Conservation (phyloP, 2,113 vertebrate species). For the Lophura nycthemera region DNA sequence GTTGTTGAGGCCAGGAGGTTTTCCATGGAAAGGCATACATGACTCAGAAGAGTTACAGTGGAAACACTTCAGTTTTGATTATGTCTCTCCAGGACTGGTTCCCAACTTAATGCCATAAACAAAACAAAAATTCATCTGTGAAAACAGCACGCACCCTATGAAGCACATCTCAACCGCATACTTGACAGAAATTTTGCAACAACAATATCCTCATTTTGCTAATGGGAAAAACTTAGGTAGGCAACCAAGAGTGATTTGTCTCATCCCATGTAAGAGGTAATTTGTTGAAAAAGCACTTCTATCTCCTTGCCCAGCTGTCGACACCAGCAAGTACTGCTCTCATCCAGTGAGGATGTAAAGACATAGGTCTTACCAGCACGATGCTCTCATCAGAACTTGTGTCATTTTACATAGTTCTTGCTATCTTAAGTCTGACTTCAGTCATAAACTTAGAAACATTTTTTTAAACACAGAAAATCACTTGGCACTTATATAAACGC, state of each 20-base stretch:
- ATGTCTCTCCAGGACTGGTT: not conserved
- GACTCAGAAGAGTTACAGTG: not conserved
- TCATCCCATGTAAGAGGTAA: not conserved
- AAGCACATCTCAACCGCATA: not conserved
- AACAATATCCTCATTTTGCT: not conserved
- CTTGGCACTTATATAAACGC: not conserved
- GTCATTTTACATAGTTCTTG: not conserved
- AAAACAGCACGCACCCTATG: not conserved
- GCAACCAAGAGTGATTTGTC: not conserved
- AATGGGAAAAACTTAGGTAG: not conserved
- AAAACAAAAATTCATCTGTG: not conserved
- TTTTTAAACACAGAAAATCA: slow-evolving; percentile 25
- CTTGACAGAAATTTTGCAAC: not conserved
- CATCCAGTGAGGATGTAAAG: not conserved
- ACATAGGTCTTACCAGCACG: not conserved
- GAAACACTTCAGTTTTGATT: not conserved
- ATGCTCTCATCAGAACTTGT: not conserved
- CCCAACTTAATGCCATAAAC: not conserved
- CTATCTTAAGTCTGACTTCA: not conserved
- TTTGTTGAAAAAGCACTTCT: rapidly evolving
- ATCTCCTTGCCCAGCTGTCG: not conserved
- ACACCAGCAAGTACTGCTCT: not conserved
- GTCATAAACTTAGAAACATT: not conserved
- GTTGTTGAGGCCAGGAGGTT: not conserved
- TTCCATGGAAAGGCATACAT: not conserved